A percentile compares a stretch with the other conserved stretches of the same genome.
Conservation (phyloP, 2,888 invertebrate genomes). For the Hetaerina titia region DNA sequence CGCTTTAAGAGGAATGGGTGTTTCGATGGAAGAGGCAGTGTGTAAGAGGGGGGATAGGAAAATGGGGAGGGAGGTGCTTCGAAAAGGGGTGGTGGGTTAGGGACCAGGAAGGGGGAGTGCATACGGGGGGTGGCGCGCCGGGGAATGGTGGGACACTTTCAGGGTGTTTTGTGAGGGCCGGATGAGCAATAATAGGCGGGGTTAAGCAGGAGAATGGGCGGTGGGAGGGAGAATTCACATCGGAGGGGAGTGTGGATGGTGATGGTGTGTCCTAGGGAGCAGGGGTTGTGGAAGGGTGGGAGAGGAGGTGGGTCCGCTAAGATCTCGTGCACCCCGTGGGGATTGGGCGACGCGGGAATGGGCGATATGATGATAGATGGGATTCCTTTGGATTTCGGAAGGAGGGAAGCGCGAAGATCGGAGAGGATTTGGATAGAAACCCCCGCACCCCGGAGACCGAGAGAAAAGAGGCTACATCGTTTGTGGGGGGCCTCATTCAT, state of each 20-base stretch:
- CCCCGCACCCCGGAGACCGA: neutral
- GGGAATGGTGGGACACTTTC: constrained; percentile 17
- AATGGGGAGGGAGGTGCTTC: neutral
- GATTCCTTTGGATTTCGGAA: constrained; percentile 52
- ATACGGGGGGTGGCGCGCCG: neutral
- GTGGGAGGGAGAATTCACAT: neutral
- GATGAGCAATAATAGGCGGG: constrained; percentile 62
- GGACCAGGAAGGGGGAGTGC: neutral
- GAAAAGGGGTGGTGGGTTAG: neutral
- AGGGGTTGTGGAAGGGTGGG: neutral
- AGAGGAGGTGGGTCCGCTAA: neutral
- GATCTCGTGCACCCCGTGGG: neutral
- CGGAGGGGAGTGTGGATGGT: neutral
- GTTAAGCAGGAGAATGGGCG: constrained; percentile 58
- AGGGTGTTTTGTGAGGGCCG: constrained; percentile 43
- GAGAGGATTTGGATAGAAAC: neutral
- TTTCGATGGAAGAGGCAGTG: neutral
- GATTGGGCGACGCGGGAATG: neutral
- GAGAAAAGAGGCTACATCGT: constrained; percentile 2
- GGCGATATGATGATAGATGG: constrained; percentile 56
- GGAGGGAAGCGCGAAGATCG: neutral
- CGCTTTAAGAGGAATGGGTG: neutral
- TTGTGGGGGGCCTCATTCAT: neutral
- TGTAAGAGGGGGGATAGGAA: neutral
- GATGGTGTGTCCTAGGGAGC: neutral